phyloP scores from a whole-genome alignment of 2,888 invertebrate genomes.

The Aplocera efformata region DNA sequence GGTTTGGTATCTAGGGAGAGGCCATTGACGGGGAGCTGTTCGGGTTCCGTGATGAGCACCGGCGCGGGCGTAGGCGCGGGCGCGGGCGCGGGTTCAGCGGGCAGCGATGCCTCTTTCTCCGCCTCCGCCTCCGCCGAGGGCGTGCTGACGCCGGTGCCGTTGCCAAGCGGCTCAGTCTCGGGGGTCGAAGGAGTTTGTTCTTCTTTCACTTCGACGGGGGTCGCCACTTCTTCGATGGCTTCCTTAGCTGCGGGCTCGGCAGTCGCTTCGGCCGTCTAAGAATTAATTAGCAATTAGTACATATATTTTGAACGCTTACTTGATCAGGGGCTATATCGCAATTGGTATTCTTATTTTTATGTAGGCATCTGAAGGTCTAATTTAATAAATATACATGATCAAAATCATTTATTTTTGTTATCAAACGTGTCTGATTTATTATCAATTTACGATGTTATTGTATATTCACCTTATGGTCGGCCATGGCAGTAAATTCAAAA shows the following conservation, averaged over 20 bases:
- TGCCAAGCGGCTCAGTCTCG: conserved; percentile 70
- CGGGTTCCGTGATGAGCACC: conserved; percentile 46
- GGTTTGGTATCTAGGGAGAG: conserved; percentile 58
- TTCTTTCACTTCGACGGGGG: conserved; percentile 47
- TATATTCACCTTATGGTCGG: conserved; percentile 52
- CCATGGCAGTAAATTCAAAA: conserved; percentile 43
- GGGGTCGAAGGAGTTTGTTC: conserved; percentile 75
- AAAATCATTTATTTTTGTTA: too few species aligned
- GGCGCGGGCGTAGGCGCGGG: conserved; percentile 33
- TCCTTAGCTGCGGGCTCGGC: conserved; percentile 11
- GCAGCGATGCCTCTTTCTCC: conserved; percentile 36
- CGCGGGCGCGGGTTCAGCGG: conserved; percentile 34
- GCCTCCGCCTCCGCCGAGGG: conserved; percentile 40
- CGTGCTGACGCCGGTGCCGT: conserved; percentile 52
- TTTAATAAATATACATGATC: too few species aligned
- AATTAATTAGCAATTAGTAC: conserved; percentile 26
- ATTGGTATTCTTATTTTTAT: too few species aligned
- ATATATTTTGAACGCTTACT: too few species aligned
- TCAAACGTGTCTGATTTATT: too few species aligned
- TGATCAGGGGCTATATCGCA: too few species aligned
- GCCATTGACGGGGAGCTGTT: conserved; percentile 66
- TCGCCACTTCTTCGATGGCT: conserved; percentile 5
- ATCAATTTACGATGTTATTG: too few species aligned
- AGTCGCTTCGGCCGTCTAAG: conserved; percentile 63
- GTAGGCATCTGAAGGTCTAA: too few species aligned